Evolutionary conservation across 1,140 invertebrate species (phyloP), one percentile per base, ranked within the genome.

Genomic region (Diploscapter pachys): DNA sequence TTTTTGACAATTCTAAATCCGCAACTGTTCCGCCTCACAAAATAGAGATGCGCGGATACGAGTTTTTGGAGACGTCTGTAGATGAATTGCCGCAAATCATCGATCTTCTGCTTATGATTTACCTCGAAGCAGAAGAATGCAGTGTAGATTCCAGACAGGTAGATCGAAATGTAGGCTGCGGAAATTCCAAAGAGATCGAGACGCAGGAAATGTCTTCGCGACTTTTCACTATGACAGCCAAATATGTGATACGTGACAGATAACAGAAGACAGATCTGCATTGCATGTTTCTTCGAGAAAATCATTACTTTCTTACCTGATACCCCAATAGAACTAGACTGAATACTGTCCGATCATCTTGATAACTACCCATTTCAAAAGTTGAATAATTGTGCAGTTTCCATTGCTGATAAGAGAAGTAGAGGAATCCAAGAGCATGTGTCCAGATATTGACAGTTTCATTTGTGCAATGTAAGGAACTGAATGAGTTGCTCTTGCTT

Each of bases 391-490:
- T 88, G 84, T 87, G 86, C 72, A 95, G 93, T 80, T 94, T 92
- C 57, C 94, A 88, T 5, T 93, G 92, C 66, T 96, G 87, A 31
- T 90, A 90, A 31, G 93, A 87, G 80, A 97, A 93, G 6, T 96
- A 87, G 82, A 94, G 90, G 89, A 94, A 96, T 5, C 94, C 94
- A 77, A 94, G 90, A 78, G 97, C 88, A 86, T 98, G 95, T 70
- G 92, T 94, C 95, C 95, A 98, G 83, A 97, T 96, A 82, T 97
- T 98, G 79, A 98, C 90, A 3, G 94, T 96, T 87, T 98, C 95
- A 85, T 98, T 98, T 13, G 92, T 95, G 93, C 94, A 94, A 90
- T 93, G 93, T 87, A 96, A 95, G 83, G 95, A 89, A 85, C 94
- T 94, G 66, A 63, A 81, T 63, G n/a, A 6, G 2, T n/a, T 8